These are phyloP conservation scores for Hofmannophila pseudospretella DNA, from an alignment of 2,888 invertebrate species.

Conservation along the genomic window DNA sequence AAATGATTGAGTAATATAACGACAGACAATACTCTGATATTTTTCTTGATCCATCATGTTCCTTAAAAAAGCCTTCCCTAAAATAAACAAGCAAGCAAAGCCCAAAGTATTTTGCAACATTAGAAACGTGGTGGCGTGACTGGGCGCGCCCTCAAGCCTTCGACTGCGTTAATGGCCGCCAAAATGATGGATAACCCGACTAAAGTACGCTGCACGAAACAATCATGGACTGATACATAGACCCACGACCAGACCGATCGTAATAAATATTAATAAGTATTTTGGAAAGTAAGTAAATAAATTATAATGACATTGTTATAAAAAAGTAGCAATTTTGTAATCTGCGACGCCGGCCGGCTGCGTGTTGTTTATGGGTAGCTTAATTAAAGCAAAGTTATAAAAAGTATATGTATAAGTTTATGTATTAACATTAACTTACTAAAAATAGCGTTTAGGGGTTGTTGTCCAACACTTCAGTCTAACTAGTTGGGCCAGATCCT, in stretches of 20 bases:
- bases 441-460: too few species aligned
- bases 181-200: constrained; percentile 60
- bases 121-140: constrained; percentile 7
- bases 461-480: too few species aligned
- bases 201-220: constrained; percentile 40
- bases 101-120: too few species aligned
- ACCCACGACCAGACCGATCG: constrained; percentile 16
- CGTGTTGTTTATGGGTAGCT: constrained; percentile 4
- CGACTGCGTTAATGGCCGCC: constrained; percentile 53
- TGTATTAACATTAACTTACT: too few species aligned
- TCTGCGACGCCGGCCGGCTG: neutral
- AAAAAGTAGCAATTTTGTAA: neutral
- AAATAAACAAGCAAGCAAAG: too few species aligned
- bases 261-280: neutral
- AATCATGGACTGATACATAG: constrained; percentile 35
- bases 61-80: too few species aligned
- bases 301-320: neutral
- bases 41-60: too few species aligned
- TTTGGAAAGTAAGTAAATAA: too few species aligned
- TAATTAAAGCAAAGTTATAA: neutral
- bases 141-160: constrained; percentile 41
- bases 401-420: too few species aligned
- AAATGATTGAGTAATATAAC: too few species aligned
- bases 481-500: too few species aligned
- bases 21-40: too few species aligned